These are phyloP conservation scores for Mamestra brassicae DNA, from an alignment of 2,888 invertebrate species.

Conservation along the genomic window DNA sequence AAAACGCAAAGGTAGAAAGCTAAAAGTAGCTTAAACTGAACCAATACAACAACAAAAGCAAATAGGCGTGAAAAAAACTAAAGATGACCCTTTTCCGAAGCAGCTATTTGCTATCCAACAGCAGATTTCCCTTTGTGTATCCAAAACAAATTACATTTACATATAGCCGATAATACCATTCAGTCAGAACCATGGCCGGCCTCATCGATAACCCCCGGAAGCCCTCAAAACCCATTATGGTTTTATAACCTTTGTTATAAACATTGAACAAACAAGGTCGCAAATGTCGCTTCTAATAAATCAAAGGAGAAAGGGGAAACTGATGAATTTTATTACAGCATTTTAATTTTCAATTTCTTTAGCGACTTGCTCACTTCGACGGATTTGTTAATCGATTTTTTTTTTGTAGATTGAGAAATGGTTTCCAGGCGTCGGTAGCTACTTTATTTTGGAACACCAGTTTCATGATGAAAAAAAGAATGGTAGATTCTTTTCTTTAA, in stretches of 20 bases:
- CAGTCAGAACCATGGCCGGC: constrained; percentile 26
- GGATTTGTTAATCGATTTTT: constrained; percentile 62
- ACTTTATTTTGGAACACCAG: neutral
- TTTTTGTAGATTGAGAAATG: neutral
- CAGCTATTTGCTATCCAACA: constrained; percentile 23
- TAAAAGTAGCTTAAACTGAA: neutral
- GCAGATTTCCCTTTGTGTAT: constrained; percentile 35
- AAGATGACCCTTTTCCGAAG: neutral
- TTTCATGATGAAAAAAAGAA: neutral
- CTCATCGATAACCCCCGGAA: constrained; percentile 62
- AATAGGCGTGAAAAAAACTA: constrained; percentile 1
- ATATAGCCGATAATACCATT: constrained; percentile 45
- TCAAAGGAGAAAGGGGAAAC: constrained; percentile 71
- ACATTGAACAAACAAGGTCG: constrained; percentile 71
- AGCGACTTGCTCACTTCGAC: constrained; percentile 77
- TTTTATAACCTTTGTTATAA: constrained; percentile 68
- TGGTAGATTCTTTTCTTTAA: neutral
- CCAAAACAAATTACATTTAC: constrained; percentile 51
- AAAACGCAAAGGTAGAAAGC: neutral
- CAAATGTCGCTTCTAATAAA: constrained; percentile 78
- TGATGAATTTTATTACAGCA: constrained; percentile 75
- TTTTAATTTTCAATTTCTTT: constrained; percentile 77
- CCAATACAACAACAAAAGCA: neutral
- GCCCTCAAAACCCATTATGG: constrained; percentile 61
- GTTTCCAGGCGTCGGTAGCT: too few species aligned